A percentile compares a stretch with the other conserved stretches of the same genome.
These are phyloP conservation scores for Perithous albicinctus DNA, from an alignment of 2,888 invertebrate genomes.

Conservation along the genomic window DNA sequence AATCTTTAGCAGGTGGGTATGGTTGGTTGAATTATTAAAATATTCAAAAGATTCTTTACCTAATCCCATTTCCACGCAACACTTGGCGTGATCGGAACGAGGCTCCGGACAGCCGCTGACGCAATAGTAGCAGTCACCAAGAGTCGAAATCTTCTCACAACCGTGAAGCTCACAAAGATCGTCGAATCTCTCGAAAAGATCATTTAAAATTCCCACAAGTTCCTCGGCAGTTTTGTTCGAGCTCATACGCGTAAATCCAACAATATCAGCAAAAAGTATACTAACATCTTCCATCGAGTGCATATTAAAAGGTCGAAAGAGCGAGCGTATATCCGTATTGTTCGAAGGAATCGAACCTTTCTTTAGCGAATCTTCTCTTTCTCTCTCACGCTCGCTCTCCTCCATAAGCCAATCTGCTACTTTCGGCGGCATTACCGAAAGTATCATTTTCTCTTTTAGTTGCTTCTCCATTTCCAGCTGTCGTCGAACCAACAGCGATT, in stretches of 20 bases:
- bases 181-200: conserved; percentile 98
- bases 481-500: conserved; percentile 94
- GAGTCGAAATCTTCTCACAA: conserved; percentile 98
- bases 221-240: conserved; percentile 98
- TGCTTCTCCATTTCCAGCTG: conserved; percentile 97
- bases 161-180: conserved; percentile 94
- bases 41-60: too few species aligned
- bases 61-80: conserved; percentile 98
- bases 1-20: too few species aligned
- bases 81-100: conserved; percentile 95
- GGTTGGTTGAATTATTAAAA: too few species aligned
- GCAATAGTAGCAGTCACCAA: conserved; percentile 97
- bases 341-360: conserved; percentile 84
- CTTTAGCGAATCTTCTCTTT: conserved; percentile 85
- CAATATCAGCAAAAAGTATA: conserved; percentile 98
- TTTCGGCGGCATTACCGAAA: conserved; percentile 98
- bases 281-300: conserved; percentile 98
- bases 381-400: conserved; percentile 89
- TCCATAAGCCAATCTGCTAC: conserved; percentile 94
- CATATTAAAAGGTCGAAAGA: conserved; percentile 98
- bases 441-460: conserved; percentile 98
- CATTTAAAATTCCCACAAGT: conserved; percentile 97
- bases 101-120: conserved; percentile 98
- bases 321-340: conserved; percentile 90
- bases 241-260: conserved; percentile 98